These are phyloP conservation scores for Neopipo cinnamomea DNA, from an alignment of 2,113 vertebrate genomes.

Conservation along the genomic window DNA sequence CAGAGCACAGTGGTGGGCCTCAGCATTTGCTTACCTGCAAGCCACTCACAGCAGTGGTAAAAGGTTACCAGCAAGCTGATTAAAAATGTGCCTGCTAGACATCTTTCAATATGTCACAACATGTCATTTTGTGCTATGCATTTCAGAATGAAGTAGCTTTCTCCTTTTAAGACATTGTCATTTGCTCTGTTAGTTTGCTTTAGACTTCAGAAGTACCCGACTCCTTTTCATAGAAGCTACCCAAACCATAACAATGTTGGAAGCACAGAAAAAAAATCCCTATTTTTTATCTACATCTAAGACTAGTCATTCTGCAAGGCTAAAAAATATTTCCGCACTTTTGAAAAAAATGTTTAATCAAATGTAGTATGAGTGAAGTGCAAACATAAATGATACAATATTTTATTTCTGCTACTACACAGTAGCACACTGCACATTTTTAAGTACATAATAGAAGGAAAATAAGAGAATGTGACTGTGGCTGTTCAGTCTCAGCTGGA, in stretches of 20 bases:
- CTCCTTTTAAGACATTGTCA: conserved; percentile 35
- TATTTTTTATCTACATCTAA: not conserved
- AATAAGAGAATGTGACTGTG: not conserved
- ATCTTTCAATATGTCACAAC: conserved; percentile 53
- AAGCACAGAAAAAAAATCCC: not conserved
- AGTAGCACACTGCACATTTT: not conserved
- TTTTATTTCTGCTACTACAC: not conserved
- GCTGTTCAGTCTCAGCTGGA: not conserved
- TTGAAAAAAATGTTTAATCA: not conserved
- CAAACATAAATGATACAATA: not conserved
- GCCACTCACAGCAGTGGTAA: not conserved
- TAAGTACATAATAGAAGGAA: not conserved
- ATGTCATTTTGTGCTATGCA: conserved; percentile 24
- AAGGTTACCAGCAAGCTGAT: conserved; percentile 54
- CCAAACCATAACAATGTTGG: not conserved
- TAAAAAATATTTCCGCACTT: not conserved
- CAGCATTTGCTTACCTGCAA: conserved; percentile 32
- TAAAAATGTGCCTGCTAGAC: conserved; percentile 64
- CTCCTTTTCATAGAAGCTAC: not conserved
- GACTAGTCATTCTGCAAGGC: not conserved
- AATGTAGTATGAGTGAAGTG: not conserved
- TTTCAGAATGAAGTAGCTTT: conserved; percentile 40
- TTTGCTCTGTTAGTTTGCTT: conserved; percentile 35
- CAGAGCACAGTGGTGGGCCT: not conserved
- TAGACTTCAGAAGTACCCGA: not conserved